A percentile compares a stretch with the other conserved stretches of the same genome.
Evolutionary conservation across 2,797 vertebrate species (phyloP).

Genomic region (Synaphobranchus kaupii): DNA sequence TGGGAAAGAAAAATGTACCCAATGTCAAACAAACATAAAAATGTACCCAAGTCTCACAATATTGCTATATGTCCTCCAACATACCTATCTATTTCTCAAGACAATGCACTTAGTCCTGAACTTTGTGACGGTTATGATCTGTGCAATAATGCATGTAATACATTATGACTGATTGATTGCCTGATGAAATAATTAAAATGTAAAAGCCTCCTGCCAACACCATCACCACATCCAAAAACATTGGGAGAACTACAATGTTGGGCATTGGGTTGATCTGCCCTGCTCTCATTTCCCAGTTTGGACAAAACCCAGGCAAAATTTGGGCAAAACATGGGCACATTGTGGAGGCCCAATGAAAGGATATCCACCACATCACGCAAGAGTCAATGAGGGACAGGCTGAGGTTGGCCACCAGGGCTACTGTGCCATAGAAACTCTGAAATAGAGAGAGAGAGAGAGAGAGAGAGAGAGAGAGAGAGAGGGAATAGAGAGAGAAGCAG

Average conservation of each 20-base stretch:
- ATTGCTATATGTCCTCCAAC: too few relatives aligned
- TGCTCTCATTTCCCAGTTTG: not conserved
- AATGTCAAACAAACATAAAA: not conserved
- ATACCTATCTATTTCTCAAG: not conserved
- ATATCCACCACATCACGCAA: conserved; percentile 98
- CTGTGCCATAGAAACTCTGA: conserved; percentile 83
- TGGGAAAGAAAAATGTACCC: not conserved
- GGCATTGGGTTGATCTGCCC: not conserved
- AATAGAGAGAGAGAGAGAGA: conserved; percentile 16
- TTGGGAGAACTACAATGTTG: not conserved
- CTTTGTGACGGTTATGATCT: not conserved
- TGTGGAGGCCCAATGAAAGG: conserved; percentile 70
- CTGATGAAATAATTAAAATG: not conserved
- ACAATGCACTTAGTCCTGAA: not conserved
- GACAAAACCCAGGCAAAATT: not conserved
- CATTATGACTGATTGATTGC: not conserved
- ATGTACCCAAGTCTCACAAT: not conserved
- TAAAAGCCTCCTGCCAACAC: not conserved
- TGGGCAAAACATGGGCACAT: not conserved
- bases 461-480: not conserved
- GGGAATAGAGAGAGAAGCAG: not conserved
- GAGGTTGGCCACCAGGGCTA: conserved; percentile 84
- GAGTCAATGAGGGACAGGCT: conserved; percentile 90
- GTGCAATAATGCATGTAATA: not conserved
- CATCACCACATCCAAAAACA: not conserved